Percentiles rank a stretch among this genome's conserved stretches.
These are phyloP conservation scores for Madoqua kirkii DNA, from an alignment of 2,113 vertebrate species.

Conservation along the genomic window DNA sequence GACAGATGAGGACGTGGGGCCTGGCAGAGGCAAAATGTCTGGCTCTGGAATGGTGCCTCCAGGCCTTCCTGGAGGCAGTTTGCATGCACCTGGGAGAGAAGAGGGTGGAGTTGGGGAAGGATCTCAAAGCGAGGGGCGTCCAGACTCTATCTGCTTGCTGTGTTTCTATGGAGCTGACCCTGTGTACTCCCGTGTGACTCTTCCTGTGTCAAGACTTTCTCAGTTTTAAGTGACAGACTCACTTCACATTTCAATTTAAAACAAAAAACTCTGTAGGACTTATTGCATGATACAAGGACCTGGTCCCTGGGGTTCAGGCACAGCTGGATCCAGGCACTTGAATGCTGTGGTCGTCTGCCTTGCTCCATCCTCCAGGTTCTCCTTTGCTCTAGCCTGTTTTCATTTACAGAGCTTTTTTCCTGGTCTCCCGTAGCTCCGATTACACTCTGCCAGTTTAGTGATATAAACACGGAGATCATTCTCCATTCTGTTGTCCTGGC, in stretches of 20 bases:
- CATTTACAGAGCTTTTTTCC: not conserved
- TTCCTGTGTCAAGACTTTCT: too few species aligned
- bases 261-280: not conserved
- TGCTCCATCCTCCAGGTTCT: not conserved
- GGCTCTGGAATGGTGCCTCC: not conserved
- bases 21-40: not conserved
- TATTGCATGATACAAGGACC: not conserved
- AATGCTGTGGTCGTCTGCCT: too few species aligned
- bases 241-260: not conserved
- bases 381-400: not conserved
- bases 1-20: not conserved
- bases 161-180: not conserved
- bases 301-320: not conserved
- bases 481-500: not conserved
- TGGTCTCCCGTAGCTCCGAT: not conserved
- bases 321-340: not conserved
- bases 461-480: accelerated
- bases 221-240: not conserved
- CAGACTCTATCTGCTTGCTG: not conserved
- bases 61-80: not conserved
- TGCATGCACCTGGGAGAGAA: too few species aligned
- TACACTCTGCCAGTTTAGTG: accelerated
- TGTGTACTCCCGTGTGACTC: not conserved
- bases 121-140: not conserved
- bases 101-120: not conserved